Base-by-base conservation (phyloP, 1,140 invertebrate species). In the Drosophila melanica region DNA sequence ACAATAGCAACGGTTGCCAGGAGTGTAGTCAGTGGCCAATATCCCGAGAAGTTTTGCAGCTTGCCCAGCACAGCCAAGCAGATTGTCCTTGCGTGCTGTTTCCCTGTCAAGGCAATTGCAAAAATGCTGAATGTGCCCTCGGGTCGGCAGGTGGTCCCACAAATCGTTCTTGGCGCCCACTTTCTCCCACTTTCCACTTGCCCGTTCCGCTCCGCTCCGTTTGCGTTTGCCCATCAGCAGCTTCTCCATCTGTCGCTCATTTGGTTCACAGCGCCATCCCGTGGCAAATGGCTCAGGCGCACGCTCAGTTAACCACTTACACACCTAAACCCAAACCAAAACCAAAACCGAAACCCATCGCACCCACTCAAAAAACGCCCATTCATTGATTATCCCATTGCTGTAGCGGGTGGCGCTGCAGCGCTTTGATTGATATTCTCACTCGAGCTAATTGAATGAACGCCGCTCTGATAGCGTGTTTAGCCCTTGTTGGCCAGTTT, bases 401-500 rank as follows among this genome's bases (percentile, higher is more conserved):
- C 45, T 47, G 16, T 20, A n/a, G 9, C 9, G 50, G 50, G n/a
- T 23, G 3, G 30, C 47, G 3, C 41, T 62, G 60, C 58, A 33
- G 12, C 50, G 68, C 59, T 55, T 69, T 86, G 81, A 87, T 86
- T 76, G 81, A 87, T 86, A 81, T 87, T 55, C 81, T 64, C 76
- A 81, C 72, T 86, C 51, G 55, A 71, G 75, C 81, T 87, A 87
- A 86, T 86, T 87, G 79, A 81, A 75, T 86, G 70, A 68, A 75
- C 65, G 50, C 45, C 23, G 11, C 42, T 37, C 37, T 57, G 65
- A 68, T 69, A 50, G 42, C 41, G 65, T 54, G 65, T 41, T 62
- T 60, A 68, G 55, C 41, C 55, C 45, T 41, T 45, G 39, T 7
- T 16, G 27, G 8, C 48, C 5, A 55, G 23, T 14, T 14, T 6